Conservation (phyloP, 1,140 invertebrate species). For the Pristionchus pacificus region DNA sequence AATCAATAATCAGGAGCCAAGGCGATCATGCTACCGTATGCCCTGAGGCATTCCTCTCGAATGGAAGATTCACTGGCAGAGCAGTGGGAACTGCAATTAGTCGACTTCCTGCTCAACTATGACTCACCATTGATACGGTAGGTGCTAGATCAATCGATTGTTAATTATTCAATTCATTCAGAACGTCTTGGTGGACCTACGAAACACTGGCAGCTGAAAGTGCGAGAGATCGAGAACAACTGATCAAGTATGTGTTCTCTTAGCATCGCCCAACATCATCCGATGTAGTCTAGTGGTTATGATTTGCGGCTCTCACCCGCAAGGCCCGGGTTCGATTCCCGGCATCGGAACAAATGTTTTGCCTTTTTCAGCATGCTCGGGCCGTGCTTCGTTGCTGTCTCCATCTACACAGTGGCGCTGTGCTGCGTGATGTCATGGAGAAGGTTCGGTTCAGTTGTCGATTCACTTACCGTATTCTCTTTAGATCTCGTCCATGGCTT, state of each 20-base stretch:
- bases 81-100: conserved; percentile 52
- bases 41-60: conserved; percentile 45
- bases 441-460: conserved; percentile 74
- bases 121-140: conserved; percentile 30
- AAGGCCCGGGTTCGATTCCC: too few relatives aligned
- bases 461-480: not conserved
- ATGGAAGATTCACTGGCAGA: conserved; percentile 49
- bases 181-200: conserved; percentile 56
- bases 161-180: not conserved
- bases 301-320: too few relatives aligned
- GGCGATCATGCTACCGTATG: conserved; percentile 53
- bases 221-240: conserved; percentile 45
- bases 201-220: conserved; percentile 53
- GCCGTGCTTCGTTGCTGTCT: conserved; percentile 48
- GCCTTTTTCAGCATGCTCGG: conserved; percentile 48
- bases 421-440: conserved; percentile 68
- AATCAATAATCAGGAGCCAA: conserved; percentile 41
- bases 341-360: too few relatives aligned
- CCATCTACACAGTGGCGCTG: conserved; percentile 43
- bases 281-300: too few relatives aligned
- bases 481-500: conserved; percentile 60
- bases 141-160: too few relatives aligned
- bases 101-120: conserved; percentile 41
- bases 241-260: conserved; percentile 38
- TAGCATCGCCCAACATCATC: too few relatives aligned